Evolutionary conservation across 2,888 invertebrate genomes (phyloP), one percentile per base, ranked within the genome.

Genomic region (Acanthacorydalis orientalis): DNA sequence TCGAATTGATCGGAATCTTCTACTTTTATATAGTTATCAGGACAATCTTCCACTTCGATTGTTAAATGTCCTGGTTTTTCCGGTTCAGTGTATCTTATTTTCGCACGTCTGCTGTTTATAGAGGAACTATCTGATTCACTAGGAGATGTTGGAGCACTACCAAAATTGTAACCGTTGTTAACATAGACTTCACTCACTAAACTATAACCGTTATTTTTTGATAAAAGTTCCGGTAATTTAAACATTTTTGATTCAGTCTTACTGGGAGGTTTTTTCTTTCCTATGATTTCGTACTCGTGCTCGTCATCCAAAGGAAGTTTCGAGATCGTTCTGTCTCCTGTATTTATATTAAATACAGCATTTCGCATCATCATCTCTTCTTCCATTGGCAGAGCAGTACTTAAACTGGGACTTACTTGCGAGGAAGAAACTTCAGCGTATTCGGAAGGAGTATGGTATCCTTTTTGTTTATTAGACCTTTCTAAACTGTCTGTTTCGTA

Each of bases 1-100:
- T 89, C 89, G 56, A 86, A 89, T 47, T 78, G 80, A 56, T 85
- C 85, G 2, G 85, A 85, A 57, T 88, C 88, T 48, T 83, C 76
- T 44, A 83, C 79, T 57, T 74, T 76, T 7, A 80, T 75, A 53
- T 82, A 82, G 57, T 85, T 82, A 55, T 82, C 80, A 1, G 85
- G 80, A 15, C 84, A 78, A 60, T 87, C 87, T 59, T 83, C 82
- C 0, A 88, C 83, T 67, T 86, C 85, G 51, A 89, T 89, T 32
- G 86, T 82, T 58, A 89, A 69, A 56, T 83, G 85, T 7, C 87
- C 87, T 0, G 85, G 83, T 51, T 82, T 80, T 49, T 65, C 69
- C 1, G 66, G 62, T 42, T 72, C 61, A 47, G 72, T 74, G 56
- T 79, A 77, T 43, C 67, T 31, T 58, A 72, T 56, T 64, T 68